A percentile compares a stretch with the other conserved stretches of the same genome.
Conservation (phyloP, 1,140 invertebrate genomes). For the Drosophila setifemur region DNA sequence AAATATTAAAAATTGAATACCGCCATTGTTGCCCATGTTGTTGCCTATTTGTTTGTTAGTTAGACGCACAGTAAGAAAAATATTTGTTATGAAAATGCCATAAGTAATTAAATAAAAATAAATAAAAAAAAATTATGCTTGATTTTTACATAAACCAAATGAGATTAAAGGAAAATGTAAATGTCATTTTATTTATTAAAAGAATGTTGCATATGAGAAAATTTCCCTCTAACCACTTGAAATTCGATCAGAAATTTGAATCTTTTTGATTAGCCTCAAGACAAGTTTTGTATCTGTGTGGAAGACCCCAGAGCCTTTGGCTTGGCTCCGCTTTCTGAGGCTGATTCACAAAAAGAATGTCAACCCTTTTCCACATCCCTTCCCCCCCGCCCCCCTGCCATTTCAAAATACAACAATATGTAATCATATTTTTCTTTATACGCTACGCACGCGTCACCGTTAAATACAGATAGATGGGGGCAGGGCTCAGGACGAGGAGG, state of each 20-base stretch:
- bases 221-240: too few species aligned
- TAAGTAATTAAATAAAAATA: too few species aligned
- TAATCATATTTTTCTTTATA: constrained; percentile 73
- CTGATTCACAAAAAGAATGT: constrained; percentile 40
- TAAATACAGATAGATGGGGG: constrained; percentile 3
- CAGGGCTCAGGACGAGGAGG: background rate
- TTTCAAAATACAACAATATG: constrained; percentile 56
- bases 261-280: too few species aligned
- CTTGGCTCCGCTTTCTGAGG: constrained; percentile 26
- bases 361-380: constrained; percentile 58
- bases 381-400: background rate
- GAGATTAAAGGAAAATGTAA: too few species aligned
- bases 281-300: constrained; percentile 25
- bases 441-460: constrained; percentile 55
- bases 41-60: constrained; percentile 25
- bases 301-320: constrained; percentile 47
- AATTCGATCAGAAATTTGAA: too few species aligned
- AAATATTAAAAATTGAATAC: constrained; percentile 80
- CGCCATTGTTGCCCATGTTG: constrained; percentile 49
- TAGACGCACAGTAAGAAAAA: constrained; percentile 1
- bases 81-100: background rate
- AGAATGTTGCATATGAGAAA: too few species aligned
- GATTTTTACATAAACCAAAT: too few species aligned
- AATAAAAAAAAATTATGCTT: too few species aligned
- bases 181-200: too few species aligned